Conservation (phyloP, 2,113 vertebrate genomes). For the Vulpes ferrilata region DNA sequence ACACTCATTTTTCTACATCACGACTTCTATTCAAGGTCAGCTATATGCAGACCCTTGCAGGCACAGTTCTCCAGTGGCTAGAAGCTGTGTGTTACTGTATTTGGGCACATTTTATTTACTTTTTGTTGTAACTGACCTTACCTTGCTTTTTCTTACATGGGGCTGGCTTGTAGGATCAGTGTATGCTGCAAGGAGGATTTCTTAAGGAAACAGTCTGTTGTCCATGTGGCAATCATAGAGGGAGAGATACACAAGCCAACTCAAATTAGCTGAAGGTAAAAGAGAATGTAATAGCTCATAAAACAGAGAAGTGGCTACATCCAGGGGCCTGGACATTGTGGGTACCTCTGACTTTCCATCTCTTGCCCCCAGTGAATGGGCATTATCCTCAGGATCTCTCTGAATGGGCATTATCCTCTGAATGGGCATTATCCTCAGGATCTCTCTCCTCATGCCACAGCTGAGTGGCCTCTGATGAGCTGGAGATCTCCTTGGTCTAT, state of each 20-base stretch:
- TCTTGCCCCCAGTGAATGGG: not conserved
- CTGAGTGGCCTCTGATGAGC: not conserved
- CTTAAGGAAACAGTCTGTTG: not conserved
- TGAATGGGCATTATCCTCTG: not conserved
- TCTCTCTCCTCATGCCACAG: no score
- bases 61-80: not conserved
- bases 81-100: no score
- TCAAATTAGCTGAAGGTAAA: not conserved
- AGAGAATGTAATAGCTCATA: not conserved
- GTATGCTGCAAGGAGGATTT: no score
- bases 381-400: not conserved
- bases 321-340: not conserved
- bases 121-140: not conserved
- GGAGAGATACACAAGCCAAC: not conserved
- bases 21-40: not conserved
- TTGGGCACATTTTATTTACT: not conserved
- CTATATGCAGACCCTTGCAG: no score
- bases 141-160: not conserved
- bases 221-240: not conserved
- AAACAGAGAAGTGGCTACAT: not conserved
- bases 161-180: no score
- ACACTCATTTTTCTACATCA: no score
- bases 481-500: not conserved
- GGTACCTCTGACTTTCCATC: not conserved
- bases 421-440: not conserved